Evolutionary conservation across 2,797 vertebrate genomes (phyloP).

Genomic region (Peromyscus eremicus): DNA sequence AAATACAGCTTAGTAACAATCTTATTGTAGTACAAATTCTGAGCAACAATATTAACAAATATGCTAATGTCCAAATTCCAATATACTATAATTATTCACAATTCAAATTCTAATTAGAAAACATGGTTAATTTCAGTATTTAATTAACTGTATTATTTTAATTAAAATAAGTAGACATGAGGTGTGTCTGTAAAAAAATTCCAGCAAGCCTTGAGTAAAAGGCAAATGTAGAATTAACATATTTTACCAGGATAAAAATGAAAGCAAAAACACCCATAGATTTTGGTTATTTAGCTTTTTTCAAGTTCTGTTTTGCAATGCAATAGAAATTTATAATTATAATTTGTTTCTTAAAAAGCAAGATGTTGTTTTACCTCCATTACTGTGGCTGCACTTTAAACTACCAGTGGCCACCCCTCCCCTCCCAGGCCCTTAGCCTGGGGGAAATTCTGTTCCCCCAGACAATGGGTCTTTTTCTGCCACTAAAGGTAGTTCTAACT

Average conservation of each 20-base stretch:
- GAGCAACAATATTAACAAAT: not conserved
- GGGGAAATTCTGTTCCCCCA: not conserved
- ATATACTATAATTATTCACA: not conserved
- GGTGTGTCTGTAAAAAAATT: not conserved
- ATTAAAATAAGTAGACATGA: not conserved
- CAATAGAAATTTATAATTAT: conserved; percentile 62
- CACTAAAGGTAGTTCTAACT: not conserved
- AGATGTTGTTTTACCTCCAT: not conserved
- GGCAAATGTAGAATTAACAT: not conserved
- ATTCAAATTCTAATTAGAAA: conserved; percentile 30
- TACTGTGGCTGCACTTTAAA: not conserved
- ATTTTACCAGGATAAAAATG: not conserved
- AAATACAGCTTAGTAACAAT: not conserved
- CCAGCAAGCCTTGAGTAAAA: not conserved
- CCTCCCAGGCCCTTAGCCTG: not conserved
- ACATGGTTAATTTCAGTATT: not conserved
- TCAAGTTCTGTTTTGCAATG: conserved; percentile 55
- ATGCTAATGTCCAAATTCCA: not conserved
- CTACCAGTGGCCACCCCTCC: not conserved
- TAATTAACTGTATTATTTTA: conserved; percentile 29
- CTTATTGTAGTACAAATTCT: not conserved
- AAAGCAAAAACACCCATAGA: not conserved
- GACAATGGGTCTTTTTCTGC: not conserved
- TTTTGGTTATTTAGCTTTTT: not conserved
- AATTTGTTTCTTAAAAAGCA: conserved; percentile 56